Evolutionary conservation across 2,113 vertebrate species (phyloP), one percentile per base, ranked within the genome.

Genomic region (Thalassoma bifasciatum): DNA sequence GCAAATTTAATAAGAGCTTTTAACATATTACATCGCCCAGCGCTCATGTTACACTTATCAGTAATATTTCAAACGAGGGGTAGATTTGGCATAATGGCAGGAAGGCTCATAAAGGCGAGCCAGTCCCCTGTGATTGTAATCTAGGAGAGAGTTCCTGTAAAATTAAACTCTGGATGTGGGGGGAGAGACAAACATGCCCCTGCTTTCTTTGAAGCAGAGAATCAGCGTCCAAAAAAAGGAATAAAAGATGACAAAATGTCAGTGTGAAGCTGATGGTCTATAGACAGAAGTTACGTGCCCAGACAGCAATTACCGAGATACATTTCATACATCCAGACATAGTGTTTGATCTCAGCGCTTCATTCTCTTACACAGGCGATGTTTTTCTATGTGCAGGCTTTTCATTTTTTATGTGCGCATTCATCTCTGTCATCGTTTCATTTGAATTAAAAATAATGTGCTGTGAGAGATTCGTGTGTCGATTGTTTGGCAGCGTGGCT

Each of bases 221-320:
- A 91, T 90, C 87, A 80, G 77, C 80, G 40, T 82, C 79, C 44
- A 79, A 82, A 88, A 87, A 88, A 88, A 74, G 74, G 87, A 92
- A 93, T 90, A 85, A 83, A 90, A 91, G 88, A 92, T 91, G 90
- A 91, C 84, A 89, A 90, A 90, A 86, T 72, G 87, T 91, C 88
- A 90, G 77, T 54, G 75, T 67, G 86, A 62, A 68, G 82, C 86
- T 88, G 87, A 89, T 89, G 81, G 79, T 90, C 86, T 86, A 76
- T 84, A 87, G 89, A 89, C 85, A 77, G 86, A 91, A 86, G 72
- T 81, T 85, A 72, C 81, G 70, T 85, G 78, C 89, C 84, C 82
- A 91, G 90, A 89, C 92, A 86, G 91, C 89, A 92, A 91, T 92
- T 89, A 92, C 88, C 75, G 86, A 72, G 89, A 85, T 75, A 75